Evolutionary conservation across 2,797 vertebrate species (phyloP), one percentile per base, ranked within the genome.

Genomic region (Heterohyrax brucei): DNA sequence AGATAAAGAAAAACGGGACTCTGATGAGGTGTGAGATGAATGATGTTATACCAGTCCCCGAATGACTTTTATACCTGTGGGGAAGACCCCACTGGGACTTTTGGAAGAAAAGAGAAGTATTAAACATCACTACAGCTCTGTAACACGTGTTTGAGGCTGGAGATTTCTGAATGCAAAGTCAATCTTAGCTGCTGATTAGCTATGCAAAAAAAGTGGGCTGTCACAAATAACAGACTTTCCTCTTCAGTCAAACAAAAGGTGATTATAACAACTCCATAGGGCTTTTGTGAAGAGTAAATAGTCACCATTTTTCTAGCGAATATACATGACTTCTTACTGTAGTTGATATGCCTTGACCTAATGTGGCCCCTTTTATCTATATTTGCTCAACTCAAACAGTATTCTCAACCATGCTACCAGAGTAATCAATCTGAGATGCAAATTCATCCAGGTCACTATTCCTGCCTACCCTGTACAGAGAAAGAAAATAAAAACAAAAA

Each of bases 141-240:
- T 9, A 80, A 77, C 24, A 2, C 26, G 10, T 22, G 10, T 44
- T 75, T 75, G 3, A 79, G 61, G 22, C 70, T 26, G 66, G 33
- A 92, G 4, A 85, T n/a, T 46, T 89, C 44, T 75, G 7, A 0
- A 44, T 87, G 89, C 13, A 70, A 76, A 75, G 28, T 92, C 61
- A 84, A 0, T 50, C 21, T 53, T 87, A 30, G 66, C 64, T 19
- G 84, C 10, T 92, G 28, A 77, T 8, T 9, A 89, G 22, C 7
- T 48, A 64, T 56, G 18, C 28, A 87, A 46, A 87, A 87, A 46
- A 87, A 84, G 68, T 56, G 84, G 22, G 3, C 26, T 70, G 1
- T 28, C 22, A 72, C 2, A 44, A 79, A 64, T 79, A 30, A 14
- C 33, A 39, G 13, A 0, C 2, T 75, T 93, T 61, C 24, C 5